A percentile compares a stretch with the other conserved stretches of the same genome.
These are phyloP conservation scores for Agelas oroides DNA, from an alignment of 37 sponge, comb jelly and placozoan species.

Conservation along the genomic window DNA sequence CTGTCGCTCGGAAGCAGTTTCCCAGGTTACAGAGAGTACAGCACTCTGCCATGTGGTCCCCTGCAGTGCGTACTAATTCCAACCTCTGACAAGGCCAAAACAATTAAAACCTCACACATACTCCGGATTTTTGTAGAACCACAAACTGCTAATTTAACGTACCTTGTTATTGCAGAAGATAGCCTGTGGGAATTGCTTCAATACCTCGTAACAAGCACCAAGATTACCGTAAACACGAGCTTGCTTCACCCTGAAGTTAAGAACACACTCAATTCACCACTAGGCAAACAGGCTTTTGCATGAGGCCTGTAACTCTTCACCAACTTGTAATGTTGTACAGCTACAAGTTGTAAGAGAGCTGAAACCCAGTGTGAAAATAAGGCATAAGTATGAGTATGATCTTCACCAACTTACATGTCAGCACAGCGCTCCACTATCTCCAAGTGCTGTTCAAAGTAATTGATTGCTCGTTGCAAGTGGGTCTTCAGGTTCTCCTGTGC, in stretches of 20 bases:
- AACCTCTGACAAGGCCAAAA: conserved; percentile 46
- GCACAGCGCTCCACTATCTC: conserved; percentile 51
- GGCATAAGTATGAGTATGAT: too few relatives aligned
- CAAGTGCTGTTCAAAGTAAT: conserved; percentile 77
- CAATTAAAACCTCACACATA: too few relatives aligned
- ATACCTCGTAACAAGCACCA: conserved; percentile 72
- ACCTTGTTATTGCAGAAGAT: conserved; percentile 74
- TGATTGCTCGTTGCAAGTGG: conserved; percentile 56
- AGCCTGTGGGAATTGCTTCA: conserved; percentile 65
- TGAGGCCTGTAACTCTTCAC: too few relatives aligned
- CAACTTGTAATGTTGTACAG: too few relatives aligned
- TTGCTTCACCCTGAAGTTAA: conserved; percentile 58
- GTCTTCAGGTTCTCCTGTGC: conserved; percentile 10
- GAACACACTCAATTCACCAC: not conserved
- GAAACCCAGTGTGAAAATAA: too few relatives aligned
- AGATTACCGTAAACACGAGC: conserved; percentile 71
- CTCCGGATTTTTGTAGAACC: not conserved
- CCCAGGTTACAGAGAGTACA: conserved; percentile 78
- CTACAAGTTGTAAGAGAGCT: too few relatives aligned
- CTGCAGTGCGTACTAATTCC: conserved; percentile 44
- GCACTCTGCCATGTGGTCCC: conserved; percentile 48
- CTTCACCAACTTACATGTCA: conserved; percentile 55
- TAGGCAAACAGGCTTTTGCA: too few relatives aligned
- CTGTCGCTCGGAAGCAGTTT: conserved; percentile 65
- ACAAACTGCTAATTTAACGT: not conserved